Evolutionary conservation across 2,797 vertebrate genomes (phyloP).

Genomic region (Ceyx erithaca): DNA sequence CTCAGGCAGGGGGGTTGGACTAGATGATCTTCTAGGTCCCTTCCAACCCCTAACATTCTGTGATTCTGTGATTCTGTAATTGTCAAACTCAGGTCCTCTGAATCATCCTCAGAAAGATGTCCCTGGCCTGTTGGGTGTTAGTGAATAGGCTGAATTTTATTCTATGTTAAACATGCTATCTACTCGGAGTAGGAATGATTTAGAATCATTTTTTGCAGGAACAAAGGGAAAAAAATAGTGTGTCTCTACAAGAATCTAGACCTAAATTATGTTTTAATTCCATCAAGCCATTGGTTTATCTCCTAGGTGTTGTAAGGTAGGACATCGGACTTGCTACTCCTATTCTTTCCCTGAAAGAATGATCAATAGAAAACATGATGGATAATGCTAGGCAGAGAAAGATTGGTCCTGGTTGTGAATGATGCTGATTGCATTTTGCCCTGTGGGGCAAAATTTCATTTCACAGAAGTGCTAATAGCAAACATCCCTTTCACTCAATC

Average conservation of each 20-base stretch:
- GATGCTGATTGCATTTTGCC: background rate
- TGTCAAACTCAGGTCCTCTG: background rate
- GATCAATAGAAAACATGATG: background rate
- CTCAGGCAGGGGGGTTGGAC: too few species aligned
- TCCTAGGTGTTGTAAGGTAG: background rate
- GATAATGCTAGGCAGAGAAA: background rate
- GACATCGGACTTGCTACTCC: background rate
- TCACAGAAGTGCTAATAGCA: background rate
- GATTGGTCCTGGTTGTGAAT: background rate
- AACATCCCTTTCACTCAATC: background rate
- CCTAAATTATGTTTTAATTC: background rate
- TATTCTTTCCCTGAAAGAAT: background rate
- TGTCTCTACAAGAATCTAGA: background rate
- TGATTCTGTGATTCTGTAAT: too few species aligned
- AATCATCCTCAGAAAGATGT: background rate
- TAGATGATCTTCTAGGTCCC: too few species aligned
- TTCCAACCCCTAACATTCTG: too few species aligned
- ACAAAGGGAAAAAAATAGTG: background rate
- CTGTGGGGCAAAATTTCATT: background rate
- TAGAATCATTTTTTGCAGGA: background rate
- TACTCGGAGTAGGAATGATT: background rate
- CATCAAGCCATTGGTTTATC: background rate
- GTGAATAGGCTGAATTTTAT: background rate
- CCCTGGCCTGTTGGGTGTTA: background rate
- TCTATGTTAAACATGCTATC: background rate